Base-by-base conservation (phyloP, 2,888 invertebrate genomes). In the Hermaeophaga mercurialis region DNA sequence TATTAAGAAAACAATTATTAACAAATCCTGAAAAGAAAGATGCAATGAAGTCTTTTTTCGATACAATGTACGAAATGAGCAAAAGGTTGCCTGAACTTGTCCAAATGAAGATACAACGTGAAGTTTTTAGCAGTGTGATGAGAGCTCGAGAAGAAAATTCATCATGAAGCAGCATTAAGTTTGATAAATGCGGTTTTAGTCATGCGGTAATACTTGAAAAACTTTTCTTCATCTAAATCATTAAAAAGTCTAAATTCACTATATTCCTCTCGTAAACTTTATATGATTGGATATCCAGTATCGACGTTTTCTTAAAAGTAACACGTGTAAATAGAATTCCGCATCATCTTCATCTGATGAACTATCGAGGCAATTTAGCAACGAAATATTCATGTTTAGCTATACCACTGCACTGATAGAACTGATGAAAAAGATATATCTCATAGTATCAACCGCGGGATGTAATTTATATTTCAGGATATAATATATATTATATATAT, bases 141-240 rank as follows among this genome's bases (percentile, higher is more conserved):
- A 38, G 19, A 44, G 52, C 24, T 33, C 52, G 52, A 43, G 52
- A 52, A 52, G 52, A 43, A 26, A 8, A 39, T 43, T 7, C 43
- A 43, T 12, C 43, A 43, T 14, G 12, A 43, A 5, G 11, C 43
- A 19, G 19, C 28, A 50, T 33, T 41, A 14, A 45, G 54, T 46
- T 38, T 19, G 28, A 39, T 46, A 36, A 54, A 54, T 14, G 5
- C 46, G 5, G 11, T 24, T 46, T 28, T 4, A 39, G 45, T 38
- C 38, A 54, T 46, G 22, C 54, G 26, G 39, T 46, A 38, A 38
- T 38, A 54, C 34, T 54, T 54, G 8, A 15, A 26, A 26, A 52
- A 45, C 11, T 53, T 45, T 53, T 53, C 45, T 6, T 53, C 45
- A 53, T 26, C 45, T 44, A 53, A 12, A 14, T 53, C 36, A 28